phyloP scores from a whole-genome alignment of 92 coral and sea anemone genomes.

The Siderastrea siderea region DNA sequence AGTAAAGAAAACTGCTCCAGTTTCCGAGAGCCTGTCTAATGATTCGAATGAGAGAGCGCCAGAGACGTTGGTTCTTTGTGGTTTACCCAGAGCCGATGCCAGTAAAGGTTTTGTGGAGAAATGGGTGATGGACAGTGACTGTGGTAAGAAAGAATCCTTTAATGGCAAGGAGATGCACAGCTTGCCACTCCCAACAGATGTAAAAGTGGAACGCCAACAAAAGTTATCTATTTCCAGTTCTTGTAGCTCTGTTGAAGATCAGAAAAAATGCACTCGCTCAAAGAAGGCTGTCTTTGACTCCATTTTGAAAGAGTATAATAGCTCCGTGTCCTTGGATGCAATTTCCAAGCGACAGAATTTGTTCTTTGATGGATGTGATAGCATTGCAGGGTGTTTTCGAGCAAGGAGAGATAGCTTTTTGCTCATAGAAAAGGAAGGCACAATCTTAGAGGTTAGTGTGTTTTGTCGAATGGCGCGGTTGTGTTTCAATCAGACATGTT shows the following conservation, averaged over 20 bases:
- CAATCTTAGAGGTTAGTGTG: constrained; percentile 33
- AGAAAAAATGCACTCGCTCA: neutral
- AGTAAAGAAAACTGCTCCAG: too few species aligned
- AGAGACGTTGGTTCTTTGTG: too few species aligned
- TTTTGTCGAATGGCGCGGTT: constrained; percentile 48
- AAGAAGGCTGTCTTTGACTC: constrained; percentile 61
- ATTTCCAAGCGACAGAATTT: constrained; percentile 44
- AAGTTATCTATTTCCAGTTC: constrained; percentile 27
- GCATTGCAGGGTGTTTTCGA: constrained; percentile 49
- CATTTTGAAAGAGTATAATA: constrained; percentile 54
- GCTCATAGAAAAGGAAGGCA: constrained; percentile 24
- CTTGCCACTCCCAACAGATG: neutral
- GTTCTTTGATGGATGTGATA: constrained; percentile 36
- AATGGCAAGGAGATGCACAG: neutral
- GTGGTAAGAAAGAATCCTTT: neutral
- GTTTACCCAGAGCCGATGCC: neutral
- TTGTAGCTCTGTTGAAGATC: constrained; percentile 14
- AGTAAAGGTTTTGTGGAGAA: constrained; percentile 6
- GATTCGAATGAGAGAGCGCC: too few species aligned
- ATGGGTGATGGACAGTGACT: constrained; percentile 18
- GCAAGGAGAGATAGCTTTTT: constrained; percentile 45
- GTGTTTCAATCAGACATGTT: constrained; percentile 50
- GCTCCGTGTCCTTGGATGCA: constrained; percentile 32
- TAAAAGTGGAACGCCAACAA: neutral
- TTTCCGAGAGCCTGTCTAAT: too few species aligned